Conservation (phyloP, 2,797 vertebrate genomes). For the Arrhamphus sclerolepis region DNA sequence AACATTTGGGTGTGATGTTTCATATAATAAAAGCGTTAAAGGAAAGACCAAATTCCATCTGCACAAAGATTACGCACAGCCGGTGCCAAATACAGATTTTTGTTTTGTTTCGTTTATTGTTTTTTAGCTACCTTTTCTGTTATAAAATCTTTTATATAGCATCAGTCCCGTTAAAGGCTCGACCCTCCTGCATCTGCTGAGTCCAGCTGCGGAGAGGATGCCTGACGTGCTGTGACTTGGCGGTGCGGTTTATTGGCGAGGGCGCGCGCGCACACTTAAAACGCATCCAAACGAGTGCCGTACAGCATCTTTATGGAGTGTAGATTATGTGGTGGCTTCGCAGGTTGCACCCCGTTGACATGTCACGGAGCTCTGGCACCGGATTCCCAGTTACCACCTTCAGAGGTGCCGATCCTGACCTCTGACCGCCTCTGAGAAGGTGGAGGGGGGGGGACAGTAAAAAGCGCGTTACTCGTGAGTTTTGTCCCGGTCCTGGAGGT, state of each 20-base stretch:
- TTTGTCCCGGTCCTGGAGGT: neutral
- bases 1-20: too few species aligned
- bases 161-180: slow-evolving; percentile 23
- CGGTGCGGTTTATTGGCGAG: neutral
- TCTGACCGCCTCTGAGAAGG: slow-evolving; percentile 35
- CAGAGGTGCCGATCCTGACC: slow-evolving; percentile 60
- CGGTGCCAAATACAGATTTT: too few species aligned
- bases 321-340: slow-evolving; percentile 21
- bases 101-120: too few species aligned
- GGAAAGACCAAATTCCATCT: too few species aligned
- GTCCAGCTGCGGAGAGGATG: slow-evolving; percentile 16
- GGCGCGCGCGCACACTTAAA: slow-evolving; percentile 14
- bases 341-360: slow-evolving; percentile 36
- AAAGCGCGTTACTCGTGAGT: slow-evolving; percentile 39
- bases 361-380: slow-evolving; percentile 20
- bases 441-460: slow-evolving; percentile 43
- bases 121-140: too few species aligned
- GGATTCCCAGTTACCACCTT: slow-evolving; percentile 53
- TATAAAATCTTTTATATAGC: neutral
- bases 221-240: neutral
- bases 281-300: slow-evolving; percentile 11
- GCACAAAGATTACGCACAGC: too few species aligned
- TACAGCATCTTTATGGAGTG: slow-evolving; percentile 4
- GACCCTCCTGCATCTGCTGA: slow-evolving; percentile 2
- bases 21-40: too few species aligned